phyloP scores from a whole-genome alignment of 2,113 vertebrate genomes.

The Prolemur simus region DNA sequence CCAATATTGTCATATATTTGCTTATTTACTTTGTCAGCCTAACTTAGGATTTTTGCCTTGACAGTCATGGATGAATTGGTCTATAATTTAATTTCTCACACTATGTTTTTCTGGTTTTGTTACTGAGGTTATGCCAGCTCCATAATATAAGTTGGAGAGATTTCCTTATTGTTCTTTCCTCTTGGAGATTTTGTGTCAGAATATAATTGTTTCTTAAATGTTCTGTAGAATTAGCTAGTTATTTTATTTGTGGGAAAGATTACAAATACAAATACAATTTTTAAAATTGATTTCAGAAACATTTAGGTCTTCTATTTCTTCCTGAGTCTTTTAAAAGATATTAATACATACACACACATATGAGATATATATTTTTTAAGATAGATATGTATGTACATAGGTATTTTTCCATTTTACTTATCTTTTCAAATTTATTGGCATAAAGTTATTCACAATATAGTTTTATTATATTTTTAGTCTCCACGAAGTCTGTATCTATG shows the following conservation, averaged over 20 bases:
- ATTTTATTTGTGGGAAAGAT: neutral
- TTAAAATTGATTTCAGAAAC: neutral
- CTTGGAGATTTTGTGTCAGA: neutral
- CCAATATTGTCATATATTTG: neutral
- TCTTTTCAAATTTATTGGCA: neutral
- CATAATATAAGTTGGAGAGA: neutral
- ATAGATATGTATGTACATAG: neutral
- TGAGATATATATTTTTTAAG: neutral
- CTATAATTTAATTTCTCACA: slow-evolving; percentile 10
- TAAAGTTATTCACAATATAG: neutral
- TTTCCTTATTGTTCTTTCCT: neutral
- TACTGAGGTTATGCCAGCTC: neutral
- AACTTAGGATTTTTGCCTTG: neutral
- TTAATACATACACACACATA: neutral
- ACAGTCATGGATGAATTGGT: neutral
- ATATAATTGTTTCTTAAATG: neutral
- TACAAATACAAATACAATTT: neutral
- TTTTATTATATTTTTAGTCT: neutral
- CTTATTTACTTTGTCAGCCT: neutral
- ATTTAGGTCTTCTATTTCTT: neutral
- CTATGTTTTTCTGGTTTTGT: neutral
- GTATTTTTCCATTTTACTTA: neutral
- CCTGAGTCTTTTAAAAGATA: neutral
- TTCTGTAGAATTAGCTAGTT: neutral
- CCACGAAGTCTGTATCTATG: neutral